Percentiles rank a stretch among this genome's conserved stretches.
These are phyloP conservation scores for Bergia puertoricense DNA, from an alignment of 92 coral and sea anemone genomes.

Conservation along the genomic window DNA sequence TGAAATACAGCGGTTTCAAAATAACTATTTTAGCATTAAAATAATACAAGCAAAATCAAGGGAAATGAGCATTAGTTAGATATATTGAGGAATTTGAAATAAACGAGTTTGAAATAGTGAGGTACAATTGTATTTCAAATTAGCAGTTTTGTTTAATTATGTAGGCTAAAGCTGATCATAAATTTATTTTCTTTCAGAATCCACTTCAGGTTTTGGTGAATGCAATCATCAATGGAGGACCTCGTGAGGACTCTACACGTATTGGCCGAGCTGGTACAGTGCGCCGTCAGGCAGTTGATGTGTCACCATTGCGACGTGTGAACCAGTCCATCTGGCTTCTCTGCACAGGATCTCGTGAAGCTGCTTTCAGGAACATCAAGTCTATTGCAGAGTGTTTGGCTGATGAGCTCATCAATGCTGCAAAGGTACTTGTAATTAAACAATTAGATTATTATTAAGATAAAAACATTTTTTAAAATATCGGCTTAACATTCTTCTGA, in stretches of 20 bases:
- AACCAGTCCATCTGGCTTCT: slow-evolving; percentile 99
- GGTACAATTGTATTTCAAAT: too few relatives aligned
- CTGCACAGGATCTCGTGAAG: slow-evolving; percentile 97
- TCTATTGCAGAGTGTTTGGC: slow-evolving; percentile 99
- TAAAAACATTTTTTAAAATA: background rate
- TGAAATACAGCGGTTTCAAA: too few relatives aligned
- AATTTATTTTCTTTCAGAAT: slow-evolving; percentile 58
- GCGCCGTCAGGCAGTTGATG: slow-evolving; percentile 99
- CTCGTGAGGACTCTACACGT: slow-evolving; percentile 99
- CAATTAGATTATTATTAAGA: too few relatives aligned
- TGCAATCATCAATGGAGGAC: slow-evolving; percentile 99
- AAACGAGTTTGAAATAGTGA: too few relatives aligned
- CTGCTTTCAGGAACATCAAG: slow-evolving; percentile 98
- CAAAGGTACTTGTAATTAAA: slow-evolving; percentile 67
- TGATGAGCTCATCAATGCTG: slow-evolving; percentile 99
- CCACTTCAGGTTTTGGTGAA: slow-evolving; percentile 98
- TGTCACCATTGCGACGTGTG: slow-evolving; percentile 98
- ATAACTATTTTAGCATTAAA: too few relatives aligned
- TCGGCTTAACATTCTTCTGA: background rate
- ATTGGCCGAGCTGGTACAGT: slow-evolving; percentile 99
- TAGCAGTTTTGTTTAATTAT: too few relatives aligned
- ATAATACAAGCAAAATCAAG: too few relatives aligned
- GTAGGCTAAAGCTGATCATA: background rate
- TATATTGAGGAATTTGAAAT: too few relatives aligned
- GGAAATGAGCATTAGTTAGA: too few relatives aligned